These are phyloP conservation scores for Helicoverpa assulta DNA, from an alignment of 2,888 invertebrate species.

Conservation along the genomic window DNA sequence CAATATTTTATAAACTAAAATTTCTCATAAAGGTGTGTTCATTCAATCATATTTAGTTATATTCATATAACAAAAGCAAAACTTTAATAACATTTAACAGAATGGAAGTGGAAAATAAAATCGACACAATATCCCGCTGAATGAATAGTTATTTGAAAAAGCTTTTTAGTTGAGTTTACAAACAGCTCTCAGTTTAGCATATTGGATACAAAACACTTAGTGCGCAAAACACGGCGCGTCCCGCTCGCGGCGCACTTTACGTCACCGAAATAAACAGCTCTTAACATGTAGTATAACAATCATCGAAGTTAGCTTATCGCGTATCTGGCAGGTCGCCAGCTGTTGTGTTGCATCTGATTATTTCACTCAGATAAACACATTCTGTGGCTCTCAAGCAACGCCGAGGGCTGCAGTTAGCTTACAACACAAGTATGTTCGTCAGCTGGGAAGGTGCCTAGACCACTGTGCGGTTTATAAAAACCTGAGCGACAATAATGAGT, in stretches of 20 bases:
- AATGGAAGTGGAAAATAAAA: slow-evolving; percentile 17
- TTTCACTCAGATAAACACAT: slow-evolving; percentile 15
- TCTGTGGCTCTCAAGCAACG: neutral
- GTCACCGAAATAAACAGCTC: slow-evolving; percentile 20
- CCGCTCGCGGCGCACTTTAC: slow-evolving; percentile 4
- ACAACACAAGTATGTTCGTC: neutral
- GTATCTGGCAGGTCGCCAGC: slow-evolving; percentile 26
- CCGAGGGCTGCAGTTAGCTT: neutral
- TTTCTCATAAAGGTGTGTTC: neutral
- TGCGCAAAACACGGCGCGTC: neutral
- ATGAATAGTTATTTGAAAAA: slow-evolving; percentile 30
- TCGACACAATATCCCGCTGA: slow-evolving; percentile 5
- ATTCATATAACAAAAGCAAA: neutral
- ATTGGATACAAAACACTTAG: slow-evolving; percentile 24
- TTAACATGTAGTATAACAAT: slow-evolving; percentile 24
- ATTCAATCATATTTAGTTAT: neutral
- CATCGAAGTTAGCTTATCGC: slow-evolving; percentile 14
- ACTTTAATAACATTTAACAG: slow-evolving; percentile 1
- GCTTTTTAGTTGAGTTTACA: slow-evolving; percentile 29
- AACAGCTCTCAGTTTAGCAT: slow-evolving; percentile 29
- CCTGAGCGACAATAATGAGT: slow-evolving; percentile 23
- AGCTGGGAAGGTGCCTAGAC: neutral
- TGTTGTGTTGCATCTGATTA: slow-evolving; percentile 9
- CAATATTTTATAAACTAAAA: neutral
- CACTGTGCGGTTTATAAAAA: slow-evolving; percentile 1